Evolutionary conservation across 2,113 vertebrate species (phyloP), one percentile per base, ranked within the genome.

Genomic region (Empidonax alnorum): DNA sequence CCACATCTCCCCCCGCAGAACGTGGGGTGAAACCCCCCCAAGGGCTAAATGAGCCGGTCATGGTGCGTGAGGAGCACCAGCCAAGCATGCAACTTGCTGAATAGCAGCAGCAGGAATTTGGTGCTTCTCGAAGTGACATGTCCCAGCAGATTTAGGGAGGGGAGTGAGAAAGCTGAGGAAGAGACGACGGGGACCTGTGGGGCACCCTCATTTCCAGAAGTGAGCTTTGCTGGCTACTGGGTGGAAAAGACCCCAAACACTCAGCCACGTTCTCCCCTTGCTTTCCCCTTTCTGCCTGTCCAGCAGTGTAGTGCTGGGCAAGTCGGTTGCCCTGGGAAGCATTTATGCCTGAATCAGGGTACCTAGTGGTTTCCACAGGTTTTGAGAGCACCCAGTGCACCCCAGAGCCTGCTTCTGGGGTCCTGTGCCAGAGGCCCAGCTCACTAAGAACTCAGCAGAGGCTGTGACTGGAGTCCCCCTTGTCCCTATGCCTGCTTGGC

Each of bases 221-320:
- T 67, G 42, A 75, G 22, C 13, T 75, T 49, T 83, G 47, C 31
- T 4, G 5, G 1, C 28, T 82, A 18, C 52, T 58, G 33, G 6
- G 10, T 46, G 9, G 50, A 39, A 24, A 65, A 71, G 3, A 16
- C 30, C 8, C 2, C 8, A 10, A 41, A 49, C 94, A 78, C 2
- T 0, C 17, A 4, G 3, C 11, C 10, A 10, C 0, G 0, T 20
- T 53, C 4, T 50, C 7, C 14, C 52, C 8, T 53, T 1, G 1
- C n/a, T 90, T 75, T 78, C 17, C 6, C 7, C 5, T 35, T 90
- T 79, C 33, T 78, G 12, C 21, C 10, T 37, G 33, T 39, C 22
- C 0, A 0, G 23, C 9, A 11, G 14, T n/a, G 22, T 0, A 0
- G 6, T 13, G 5, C 13, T 5, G 3, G 20, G 24, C 10, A 3